Evolutionary conservation across 92 coral and sea anemone genomes (phyloP), one percentile per base, ranked within the genome.

Genomic region (Phenganax subtilis): DNA sequence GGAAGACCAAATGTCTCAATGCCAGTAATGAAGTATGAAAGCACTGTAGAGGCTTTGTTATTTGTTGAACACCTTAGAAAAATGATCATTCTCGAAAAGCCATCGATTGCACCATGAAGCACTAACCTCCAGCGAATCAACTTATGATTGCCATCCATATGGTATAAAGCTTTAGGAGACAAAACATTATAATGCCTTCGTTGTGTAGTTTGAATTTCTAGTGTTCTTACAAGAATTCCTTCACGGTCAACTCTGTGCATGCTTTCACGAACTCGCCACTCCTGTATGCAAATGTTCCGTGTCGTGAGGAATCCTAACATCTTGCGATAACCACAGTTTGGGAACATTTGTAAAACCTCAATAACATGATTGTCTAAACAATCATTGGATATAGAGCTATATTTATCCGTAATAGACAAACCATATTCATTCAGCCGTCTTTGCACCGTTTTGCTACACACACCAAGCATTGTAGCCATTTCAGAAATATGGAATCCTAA

Each of bases 401-500:
- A 84, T 58, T 64, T 63, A 16, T 61, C 59, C 74, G 80, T 62
- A 29, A 84, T 84, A 20, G 82, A 84, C 10, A 84, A 14, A 63
- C 61, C 44, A 52, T 84, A 75, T 51, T 11, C 82, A 20, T 59
- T 60, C 59, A 84, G 72, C 71, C 86, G 8, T 56, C 81, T 84
- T 75, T 75, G 81, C 30, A 75, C 82, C 15, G 86, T 84, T 20
- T 72, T 75, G 9, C 27, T 66, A 84, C 81, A 55, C 55, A 64
- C 86, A 11, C 65, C 65, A 20, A 84, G 56, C 86, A 84, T 84
- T 72, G 85, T 82, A 55, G 85, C 85, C 37, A 82, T 82, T 25
- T 82, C 85, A 37, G 85, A 69, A 28, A 77, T 57, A 71, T 72
- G 69, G 60, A 82, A 82, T 56, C 85, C 85, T 51, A 64, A 54